These are phyloP conservation scores for Acanthurus lineatus DNA, from an alignment of 2,797 vertebrate species.

Conservation along the genomic window DNA sequence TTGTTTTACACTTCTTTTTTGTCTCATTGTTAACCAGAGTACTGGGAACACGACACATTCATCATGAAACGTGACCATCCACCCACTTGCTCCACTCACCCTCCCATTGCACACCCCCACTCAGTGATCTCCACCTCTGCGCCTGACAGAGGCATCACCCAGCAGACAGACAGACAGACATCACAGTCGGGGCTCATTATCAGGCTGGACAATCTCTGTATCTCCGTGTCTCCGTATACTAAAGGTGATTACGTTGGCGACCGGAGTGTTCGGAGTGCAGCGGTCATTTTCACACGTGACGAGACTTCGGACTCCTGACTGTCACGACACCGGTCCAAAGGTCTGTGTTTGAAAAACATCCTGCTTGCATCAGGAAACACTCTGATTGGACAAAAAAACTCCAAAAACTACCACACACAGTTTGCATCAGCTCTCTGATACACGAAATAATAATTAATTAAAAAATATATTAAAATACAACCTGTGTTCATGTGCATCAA, in stretches of 20 bases:
- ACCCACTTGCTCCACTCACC: conserved; percentile 15
- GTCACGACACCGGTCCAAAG: not conserved
- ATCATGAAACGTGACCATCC: conserved; percentile 1
- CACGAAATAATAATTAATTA: not conserved
- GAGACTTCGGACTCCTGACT: conserved; percentile 40
- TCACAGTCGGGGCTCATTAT: conserved; percentile 47
- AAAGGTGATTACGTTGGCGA: conserved; percentile 23
- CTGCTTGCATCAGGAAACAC: conserved; percentile 14
- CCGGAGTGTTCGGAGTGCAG: conserved; percentile 31
- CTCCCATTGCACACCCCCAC: not conserved
- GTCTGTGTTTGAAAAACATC: not conserved
- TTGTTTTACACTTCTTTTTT: not conserved
- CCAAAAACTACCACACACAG: not conserved
- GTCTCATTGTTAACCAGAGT: not conserved
- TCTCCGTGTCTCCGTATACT: conserved; percentile 13
- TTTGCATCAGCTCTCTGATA: conserved; percentile 19
- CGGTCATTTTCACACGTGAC: conserved; percentile 51
- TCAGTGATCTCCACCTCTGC: conserved; percentile 13
- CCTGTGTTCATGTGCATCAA: not conserved
- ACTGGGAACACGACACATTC: not conserved
- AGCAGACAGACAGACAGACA: not conserved
- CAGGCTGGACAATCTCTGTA: conserved; percentile 11
- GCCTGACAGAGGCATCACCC: conserved; percentile 4
- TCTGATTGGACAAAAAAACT: not conserved
- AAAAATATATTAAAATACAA: no score